Base-by-base conservation (phyloP, 2,113 vertebrate species). In the Vulpes ferrilata region DNA sequence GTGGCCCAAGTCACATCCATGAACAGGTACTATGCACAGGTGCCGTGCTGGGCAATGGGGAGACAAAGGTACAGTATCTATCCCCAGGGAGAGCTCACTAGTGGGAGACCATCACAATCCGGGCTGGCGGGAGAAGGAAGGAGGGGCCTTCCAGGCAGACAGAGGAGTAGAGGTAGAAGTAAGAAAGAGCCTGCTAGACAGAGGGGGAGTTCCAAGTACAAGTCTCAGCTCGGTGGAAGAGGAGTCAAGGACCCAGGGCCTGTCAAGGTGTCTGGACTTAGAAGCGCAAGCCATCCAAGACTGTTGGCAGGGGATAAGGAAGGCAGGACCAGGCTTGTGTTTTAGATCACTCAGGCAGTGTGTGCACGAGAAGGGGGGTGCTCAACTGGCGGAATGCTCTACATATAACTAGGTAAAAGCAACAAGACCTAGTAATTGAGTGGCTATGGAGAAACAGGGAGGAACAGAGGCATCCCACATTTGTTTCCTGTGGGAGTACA, bases 281-380 rank as follows among this genome's bases (percentile, higher is more conserved):
- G 32, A 82, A 60, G 88, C 76, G 76, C 69, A 83, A 64, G 35
- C n/a, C 20, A n/a, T 0, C 11, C 67, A 73, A n/a, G 20, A 69
- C 27, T 1, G 67, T 12, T 2, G 11, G 32, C 35, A 59, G 53
- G 32, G 81, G 62, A 51, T 0, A 5, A 43, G 73, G 43, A 51
- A 78, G 74, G 6, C 97, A 96, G 79, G 96, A 95, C 73, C 60
- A 74, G 97, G 86, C 97, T 71, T 95, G 92, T 8, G 1, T 10
- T 43, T 32, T 11, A 8, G 85, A 78, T 53, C 15, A 10, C 62
- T 43, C 73, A 13, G 90, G 59, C 76, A 69, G 38, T 1, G 5
- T 27, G 53, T 92, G 48, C 62, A n/a, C n/a, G 62, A 17, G 73
- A 51, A 60, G n/a, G 43, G 96, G 22, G 22, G 74, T 38, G 51